A percentile compares a stretch with the other conserved stretches of the same genome.
Evolutionary conservation across 2,888 invertebrate genomes (phyloP).

Genomic region (Zhengitettix transpicula): DNA sequence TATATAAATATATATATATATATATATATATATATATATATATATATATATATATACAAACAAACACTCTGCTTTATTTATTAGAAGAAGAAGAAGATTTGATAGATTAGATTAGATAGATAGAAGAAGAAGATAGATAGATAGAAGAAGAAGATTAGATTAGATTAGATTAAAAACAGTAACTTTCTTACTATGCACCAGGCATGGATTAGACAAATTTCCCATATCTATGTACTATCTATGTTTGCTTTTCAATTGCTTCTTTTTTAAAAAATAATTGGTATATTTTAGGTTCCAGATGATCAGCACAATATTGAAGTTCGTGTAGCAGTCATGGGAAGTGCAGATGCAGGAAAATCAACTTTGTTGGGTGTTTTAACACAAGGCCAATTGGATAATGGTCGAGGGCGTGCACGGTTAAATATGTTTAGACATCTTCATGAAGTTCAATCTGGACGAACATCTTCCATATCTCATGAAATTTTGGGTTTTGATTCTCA

Average conservation of each 20-base stretch:
- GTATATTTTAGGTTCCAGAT: slow-evolving; percentile 44
- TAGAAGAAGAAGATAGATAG: too few species aligned
- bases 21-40: too few species aligned
- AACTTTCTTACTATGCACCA: too few species aligned
- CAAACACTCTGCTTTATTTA: too few species aligned
- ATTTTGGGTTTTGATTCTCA: slow-evolving; percentile 86
- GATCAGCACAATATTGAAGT: slow-evolving; percentile 80
- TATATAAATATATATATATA: too few species aligned
- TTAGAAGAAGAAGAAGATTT: too few species aligned
- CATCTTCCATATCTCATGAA: slow-evolving; percentile 90
- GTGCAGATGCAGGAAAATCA: slow-evolving; percentile 94
- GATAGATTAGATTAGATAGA: too few species aligned
- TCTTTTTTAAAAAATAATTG: neutral
- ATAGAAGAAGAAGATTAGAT: too few species aligned
- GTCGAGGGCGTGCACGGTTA: slow-evolving; percentile 79
- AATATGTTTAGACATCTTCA: slow-evolving; percentile 63
- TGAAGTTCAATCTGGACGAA: slow-evolving; percentile 47
- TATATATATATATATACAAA: too few species aligned
- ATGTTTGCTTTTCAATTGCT: neutral
- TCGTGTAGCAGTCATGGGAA: slow-evolving; percentile 83
- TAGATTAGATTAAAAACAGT: too few species aligned
- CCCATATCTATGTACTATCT: neutral
- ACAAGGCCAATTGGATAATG: slow-evolving; percentile 91
- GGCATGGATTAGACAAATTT: too few species aligned
- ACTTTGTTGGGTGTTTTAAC: slow-evolving; percentile 90